Percentiles rank a stretch among this genome's conserved stretches.
Conservation (phyloP, 2,797 vertebrate genomes). For the Garrulus glandarius region DNA sequence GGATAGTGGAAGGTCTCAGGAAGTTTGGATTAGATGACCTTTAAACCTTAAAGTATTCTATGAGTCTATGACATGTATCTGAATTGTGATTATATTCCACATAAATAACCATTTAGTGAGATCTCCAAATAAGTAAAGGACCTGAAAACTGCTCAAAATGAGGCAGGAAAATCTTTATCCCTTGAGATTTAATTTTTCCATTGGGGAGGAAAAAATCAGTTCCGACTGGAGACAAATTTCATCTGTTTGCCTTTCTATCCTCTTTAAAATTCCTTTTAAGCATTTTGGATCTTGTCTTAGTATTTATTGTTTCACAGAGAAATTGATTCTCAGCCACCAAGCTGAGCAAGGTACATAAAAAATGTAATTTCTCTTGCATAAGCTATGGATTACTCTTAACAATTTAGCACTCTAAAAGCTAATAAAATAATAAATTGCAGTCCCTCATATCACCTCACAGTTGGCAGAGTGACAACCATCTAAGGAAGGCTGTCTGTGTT, state of each 20-base stretch:
- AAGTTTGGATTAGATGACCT: no score
- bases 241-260: neutral
- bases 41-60: neutral
- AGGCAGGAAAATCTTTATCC: neutral
- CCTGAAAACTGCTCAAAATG: neutral
- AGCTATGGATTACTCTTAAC: neutral
- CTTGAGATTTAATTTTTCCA: neutral
- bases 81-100: neutral
- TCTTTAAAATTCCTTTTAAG: neutral
- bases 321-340: neutral
- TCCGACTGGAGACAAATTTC: neutral
- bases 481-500: neutral
- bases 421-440: neutral
- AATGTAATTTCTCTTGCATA: neutral
- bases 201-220: fast-evolving
- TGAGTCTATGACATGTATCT: fast-evolving
- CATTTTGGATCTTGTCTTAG: neutral
- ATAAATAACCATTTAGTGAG: neutral
- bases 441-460: neutral
- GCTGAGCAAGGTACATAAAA: neutral
- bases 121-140: neutral
- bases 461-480: neutral
- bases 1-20: fast-evolving
- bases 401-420: neutral
- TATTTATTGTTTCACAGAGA: neutral